Conservation (phyloP, 1,140 invertebrate species). For the Rhopalosiphum maidis region DNA sequence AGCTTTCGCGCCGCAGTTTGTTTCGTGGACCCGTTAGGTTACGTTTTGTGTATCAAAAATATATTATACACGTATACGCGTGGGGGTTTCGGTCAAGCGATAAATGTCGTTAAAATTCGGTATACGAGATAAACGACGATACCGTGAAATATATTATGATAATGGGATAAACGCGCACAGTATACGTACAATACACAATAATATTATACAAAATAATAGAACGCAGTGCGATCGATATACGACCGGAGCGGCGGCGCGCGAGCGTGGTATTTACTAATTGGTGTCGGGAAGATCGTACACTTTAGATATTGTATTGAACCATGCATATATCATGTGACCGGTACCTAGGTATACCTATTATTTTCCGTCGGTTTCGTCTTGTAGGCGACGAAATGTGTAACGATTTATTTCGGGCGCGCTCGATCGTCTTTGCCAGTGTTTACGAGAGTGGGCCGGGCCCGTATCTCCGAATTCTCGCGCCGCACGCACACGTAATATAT, state of each 20-base stretch:
- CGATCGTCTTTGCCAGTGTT: not conserved
- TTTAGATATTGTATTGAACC: not conserved
- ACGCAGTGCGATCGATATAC: not conserved
- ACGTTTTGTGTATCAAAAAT: not conserved
- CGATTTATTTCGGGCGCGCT: slow-evolving; percentile 2
- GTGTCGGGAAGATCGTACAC: slow-evolving; percentile 14
- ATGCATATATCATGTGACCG: not conserved
- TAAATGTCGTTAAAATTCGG: slow-evolving; percentile 29
- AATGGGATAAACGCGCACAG: not conserved
- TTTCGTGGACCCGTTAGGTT: not conserved
- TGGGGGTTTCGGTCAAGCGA: not conserved
- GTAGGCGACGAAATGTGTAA: not conserved
- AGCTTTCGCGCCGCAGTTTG: not conserved
- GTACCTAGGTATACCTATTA: not conserved
- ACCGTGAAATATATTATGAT: not conserved
- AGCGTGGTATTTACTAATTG: slow-evolving; percentile 35
- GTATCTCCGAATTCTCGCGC: not conserved
- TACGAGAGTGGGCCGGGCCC: not conserved
- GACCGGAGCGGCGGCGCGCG: not conserved
- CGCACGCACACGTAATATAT: not conserved
- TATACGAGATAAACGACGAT: not conserved
- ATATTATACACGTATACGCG: not conserved
- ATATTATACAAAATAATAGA: not conserved
- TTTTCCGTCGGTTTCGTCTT: not conserved
- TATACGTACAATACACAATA: not conserved